Base-by-base conservation (phyloP, 2,797 vertebrate genomes). In the Sebastes oblongus region DNA sequence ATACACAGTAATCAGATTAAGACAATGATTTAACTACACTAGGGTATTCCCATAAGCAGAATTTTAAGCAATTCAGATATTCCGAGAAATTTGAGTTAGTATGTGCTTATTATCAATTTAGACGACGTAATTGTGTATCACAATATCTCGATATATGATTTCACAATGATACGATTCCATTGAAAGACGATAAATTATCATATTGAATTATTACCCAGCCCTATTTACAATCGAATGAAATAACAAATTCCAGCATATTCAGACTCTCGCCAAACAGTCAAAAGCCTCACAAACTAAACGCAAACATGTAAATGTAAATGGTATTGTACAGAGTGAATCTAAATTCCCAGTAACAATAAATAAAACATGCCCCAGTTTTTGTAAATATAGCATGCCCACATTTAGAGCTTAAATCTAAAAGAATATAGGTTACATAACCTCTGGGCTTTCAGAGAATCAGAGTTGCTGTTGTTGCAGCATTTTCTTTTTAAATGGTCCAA, bases 91-190 rank as follows among this genome's bases (percentile, higher is more conserved):
- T 20, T 50, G 46, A 50, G 46, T 50, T 20, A 4, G 46, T 20
- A 20, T 50, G 46, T 50, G 46, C 18, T 50, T 50, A 50, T 50
- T 20, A 50, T 20, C 46, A 50, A 50, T 20, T 50, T 20, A 50
- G 46, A 50, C 18, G 0, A 20, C 46, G 18, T 50, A 2, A 50
- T 50, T 50, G 18, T 50, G 46, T 18, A 18, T 50, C 18, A 50
- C 8, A 0, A 50, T 50, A 50, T 50, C 46, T 50, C 18, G 16
- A 50, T 50, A 46, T 20, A 50, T 0, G 46, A 50, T 50, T 46
- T 18, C 42, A 18, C 0, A 0, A 18, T 0, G 18, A 50, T 50
- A 50, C 3, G 46, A 20, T 50, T 50, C 46, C 46, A 20, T 20
- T 50, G 7, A 50, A 50, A 50, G 18, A 50, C 3, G 46, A 50